Percentiles rank a stretch among this genome's conserved stretches.
These are phyloP conservation scores for Polypedilum pembai DNA, from an alignment of 1,140 invertebrate genomes.

Conservation along the genomic window DNA sequence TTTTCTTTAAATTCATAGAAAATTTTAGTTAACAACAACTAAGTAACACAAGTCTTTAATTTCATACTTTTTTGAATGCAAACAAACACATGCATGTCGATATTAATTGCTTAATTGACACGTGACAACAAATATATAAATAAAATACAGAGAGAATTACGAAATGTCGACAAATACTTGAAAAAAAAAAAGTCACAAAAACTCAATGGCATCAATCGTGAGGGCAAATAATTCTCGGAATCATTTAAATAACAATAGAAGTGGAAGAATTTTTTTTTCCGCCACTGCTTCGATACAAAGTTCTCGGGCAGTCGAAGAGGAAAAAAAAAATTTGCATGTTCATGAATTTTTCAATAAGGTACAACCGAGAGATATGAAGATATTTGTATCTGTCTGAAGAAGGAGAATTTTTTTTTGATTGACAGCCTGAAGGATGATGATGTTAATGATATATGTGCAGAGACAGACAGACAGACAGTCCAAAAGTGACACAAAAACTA, in stretches of 20 bases:
- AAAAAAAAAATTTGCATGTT: neutral
- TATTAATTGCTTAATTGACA: slow-evolving; percentile 18
- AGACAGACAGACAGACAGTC: neutral
- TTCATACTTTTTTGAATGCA: neutral
- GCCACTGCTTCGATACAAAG: neutral
- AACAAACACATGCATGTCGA: slow-evolving; percentile 1
- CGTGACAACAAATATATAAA: neutral
- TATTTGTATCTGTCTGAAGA: slow-evolving; percentile 1
- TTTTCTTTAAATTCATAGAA: no score
- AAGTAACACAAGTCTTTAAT: neutral
- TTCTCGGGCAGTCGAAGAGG: neutral
- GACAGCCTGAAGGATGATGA: slow-evolving; percentile 13
- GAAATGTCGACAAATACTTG: no score
- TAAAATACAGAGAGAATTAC: no score
- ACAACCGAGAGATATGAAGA: no score
- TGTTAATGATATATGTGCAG: neutral
- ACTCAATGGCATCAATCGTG: neutral
- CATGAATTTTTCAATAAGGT: neutral
- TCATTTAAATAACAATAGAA: slow-evolving; percentile 12
- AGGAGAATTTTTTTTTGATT: slow-evolving; percentile 11
- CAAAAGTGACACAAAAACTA: neutral
- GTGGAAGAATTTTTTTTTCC: neutral
- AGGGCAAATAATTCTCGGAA: neutral
- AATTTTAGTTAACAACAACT: no score
- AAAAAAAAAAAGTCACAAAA: no score